Conservation (phyloP, 2,113 vertebrate genomes). For the Erpornis zantholeuca region DNA sequence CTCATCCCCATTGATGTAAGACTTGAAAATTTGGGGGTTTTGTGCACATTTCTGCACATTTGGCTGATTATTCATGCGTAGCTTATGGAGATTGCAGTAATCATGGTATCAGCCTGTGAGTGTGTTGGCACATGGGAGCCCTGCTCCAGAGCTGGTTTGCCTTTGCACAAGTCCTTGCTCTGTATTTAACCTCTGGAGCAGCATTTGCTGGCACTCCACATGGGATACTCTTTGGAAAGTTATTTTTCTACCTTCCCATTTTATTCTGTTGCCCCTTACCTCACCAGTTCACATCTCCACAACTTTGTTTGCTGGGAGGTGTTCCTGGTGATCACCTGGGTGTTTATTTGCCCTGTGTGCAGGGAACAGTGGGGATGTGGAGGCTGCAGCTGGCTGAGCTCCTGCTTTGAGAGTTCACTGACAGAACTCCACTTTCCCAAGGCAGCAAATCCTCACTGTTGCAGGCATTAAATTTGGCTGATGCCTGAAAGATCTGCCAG, state of each 20-base stretch:
- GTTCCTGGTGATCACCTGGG: not conserved
- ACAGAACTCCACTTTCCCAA: not conserved
- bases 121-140: not conserved
- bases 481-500: not conserved
- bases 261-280: not conserved
- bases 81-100: not conserved
- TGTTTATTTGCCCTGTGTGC: not conserved
- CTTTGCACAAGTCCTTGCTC: not conserved
- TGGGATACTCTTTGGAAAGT: not conserved
- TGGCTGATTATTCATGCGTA: not conserved
- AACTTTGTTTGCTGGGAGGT: not conserved
- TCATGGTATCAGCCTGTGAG: accelerated
- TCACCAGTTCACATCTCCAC: accelerated
- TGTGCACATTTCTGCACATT: not conserved
- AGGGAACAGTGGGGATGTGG: not conserved
- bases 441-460: not conserved
- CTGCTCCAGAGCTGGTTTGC: not conserved
- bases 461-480: not conserved
- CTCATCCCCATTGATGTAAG: accelerated
- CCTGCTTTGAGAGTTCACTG: not conserved
- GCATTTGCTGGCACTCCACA: not conserved
- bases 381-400: not conserved
- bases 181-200: not conserved
- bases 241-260: accelerated
- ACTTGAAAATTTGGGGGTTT: not conserved